phyloP scores from a whole-genome alignment of 2,797 vertebrate genomes.

The Pseudopleuronectes americanus region DNA sequence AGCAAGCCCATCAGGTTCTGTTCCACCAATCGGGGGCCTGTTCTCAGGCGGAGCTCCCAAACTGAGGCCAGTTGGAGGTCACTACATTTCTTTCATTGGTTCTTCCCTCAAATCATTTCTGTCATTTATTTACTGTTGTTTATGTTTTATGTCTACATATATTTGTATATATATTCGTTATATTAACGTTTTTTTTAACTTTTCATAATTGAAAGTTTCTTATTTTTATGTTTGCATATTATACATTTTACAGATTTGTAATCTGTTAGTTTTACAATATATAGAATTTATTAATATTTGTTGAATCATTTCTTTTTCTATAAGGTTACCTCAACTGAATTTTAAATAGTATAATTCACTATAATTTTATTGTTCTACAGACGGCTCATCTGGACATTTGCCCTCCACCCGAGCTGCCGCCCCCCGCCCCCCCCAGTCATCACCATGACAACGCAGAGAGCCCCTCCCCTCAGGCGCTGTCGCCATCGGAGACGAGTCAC shows the following conservation, averaged over 20 bases:
- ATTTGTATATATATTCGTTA: no score
- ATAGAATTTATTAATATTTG: no score
- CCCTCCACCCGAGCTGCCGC: conserved; percentile 84
- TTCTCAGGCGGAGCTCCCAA: conserved; percentile 90
- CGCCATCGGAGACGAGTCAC: conserved; percentile 41
- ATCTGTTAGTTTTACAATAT: no score
- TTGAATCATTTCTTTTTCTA: no score
- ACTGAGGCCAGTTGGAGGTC: conserved; percentile 86
- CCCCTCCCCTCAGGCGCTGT: conserved; percentile 58
- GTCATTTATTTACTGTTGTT: no score
- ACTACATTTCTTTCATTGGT: not conserved
- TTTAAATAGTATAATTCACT: no score
- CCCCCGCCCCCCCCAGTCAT: conserved; percentile 84
- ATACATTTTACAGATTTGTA: no score
- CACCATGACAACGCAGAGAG: conserved; percentile 63
- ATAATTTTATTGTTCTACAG: conserved; percentile 36
- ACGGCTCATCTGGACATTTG: conserved; percentile 80
- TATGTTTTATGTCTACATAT: no score
- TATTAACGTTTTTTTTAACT: not conserved
- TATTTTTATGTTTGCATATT: not conserved
- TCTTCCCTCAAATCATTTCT: not conserved
- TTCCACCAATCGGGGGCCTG: conserved; percentile 85
- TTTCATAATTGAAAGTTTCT: no score
- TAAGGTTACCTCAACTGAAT: no score
- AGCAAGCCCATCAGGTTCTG: conserved; percentile 70